Conservation (phyloP, 2,888 invertebrate genomes). For the Mermis nigrescens region DNA sequence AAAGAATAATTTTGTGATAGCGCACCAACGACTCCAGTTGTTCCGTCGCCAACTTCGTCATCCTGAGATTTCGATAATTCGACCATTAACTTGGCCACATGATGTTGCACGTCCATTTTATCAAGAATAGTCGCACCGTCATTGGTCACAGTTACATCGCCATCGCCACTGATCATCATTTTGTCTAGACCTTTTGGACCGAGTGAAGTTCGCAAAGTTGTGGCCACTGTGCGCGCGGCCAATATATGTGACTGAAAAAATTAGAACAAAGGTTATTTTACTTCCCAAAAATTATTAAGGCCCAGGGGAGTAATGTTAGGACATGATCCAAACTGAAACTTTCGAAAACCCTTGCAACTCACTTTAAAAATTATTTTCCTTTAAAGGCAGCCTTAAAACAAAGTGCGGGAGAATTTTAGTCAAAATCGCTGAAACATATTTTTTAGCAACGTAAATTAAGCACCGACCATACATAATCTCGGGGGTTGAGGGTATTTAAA, state of each 20-base stretch:
- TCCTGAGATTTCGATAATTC: constrained; percentile 95
- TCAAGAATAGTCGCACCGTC: constrained; percentile 98
- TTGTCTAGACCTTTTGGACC: constrained; percentile 92
- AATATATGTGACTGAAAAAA: constrained; percentile 73
- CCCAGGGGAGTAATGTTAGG: not conserved
- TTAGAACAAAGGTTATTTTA: constrained; percentile 13
- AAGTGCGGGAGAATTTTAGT: too few relatives aligned
- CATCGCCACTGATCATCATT: constrained; percentile 71
- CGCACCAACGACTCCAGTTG: constrained; percentile 77
- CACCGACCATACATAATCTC: too few relatives aligned
- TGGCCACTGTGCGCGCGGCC: constrained; percentile 80
- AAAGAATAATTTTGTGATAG: not conserved
- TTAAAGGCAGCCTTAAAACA: too few relatives aligned
- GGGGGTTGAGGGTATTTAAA: too few relatives aligned
- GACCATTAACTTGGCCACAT: constrained; percentile 91
- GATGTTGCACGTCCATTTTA: constrained; percentile 95
- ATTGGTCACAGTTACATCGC: constrained; percentile 90
- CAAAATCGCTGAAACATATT: too few relatives aligned
- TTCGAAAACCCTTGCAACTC: not conserved
- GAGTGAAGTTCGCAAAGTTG: constrained; percentile 69
- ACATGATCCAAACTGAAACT: not conserved
- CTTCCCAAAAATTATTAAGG: not conserved
- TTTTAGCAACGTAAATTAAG: too few relatives aligned
- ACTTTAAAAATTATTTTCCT: too few relatives aligned
- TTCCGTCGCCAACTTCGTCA: constrained; percentile 98